phyloP scores from a whole-genome alignment of 2,113 vertebrate genomes.

The Solenodon paradoxus region DNA sequence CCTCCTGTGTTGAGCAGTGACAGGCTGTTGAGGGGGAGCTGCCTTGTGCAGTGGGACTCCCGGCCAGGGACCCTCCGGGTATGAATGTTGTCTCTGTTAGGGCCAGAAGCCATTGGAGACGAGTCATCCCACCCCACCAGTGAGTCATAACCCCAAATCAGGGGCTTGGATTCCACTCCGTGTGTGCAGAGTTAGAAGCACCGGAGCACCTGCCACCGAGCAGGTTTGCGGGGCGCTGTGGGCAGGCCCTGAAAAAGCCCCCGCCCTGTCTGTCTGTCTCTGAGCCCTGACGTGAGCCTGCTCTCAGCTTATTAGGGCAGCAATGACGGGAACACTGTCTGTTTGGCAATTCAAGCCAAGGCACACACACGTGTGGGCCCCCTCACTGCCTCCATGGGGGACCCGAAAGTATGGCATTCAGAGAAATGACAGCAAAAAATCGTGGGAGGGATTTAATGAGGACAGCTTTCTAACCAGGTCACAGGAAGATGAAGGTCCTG shows the following conservation, averaged over 20 bases:
- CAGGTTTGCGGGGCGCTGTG: fast-evolving
- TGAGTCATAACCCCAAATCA: not conserved
- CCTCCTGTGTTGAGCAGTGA: not conserved
- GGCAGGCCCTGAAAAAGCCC: not conserved
- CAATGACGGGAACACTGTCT: not conserved
- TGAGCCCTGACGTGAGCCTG: not conserved
- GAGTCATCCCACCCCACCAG: not conserved
- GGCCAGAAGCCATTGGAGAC: constrained; percentile 49
- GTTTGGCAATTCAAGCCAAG: not conserved
- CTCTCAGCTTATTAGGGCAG: not conserved
- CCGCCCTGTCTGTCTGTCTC: not conserved
- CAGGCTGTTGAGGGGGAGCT: not conserved
- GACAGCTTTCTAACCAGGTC: constrained; percentile 48
- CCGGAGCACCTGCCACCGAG: not conserved
- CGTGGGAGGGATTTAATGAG: constrained; percentile 33
- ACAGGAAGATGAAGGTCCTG: constrained; percentile 22
- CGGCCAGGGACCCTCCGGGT: no score
- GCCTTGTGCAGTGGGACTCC: no score
- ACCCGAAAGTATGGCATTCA: constrained; percentile 31
- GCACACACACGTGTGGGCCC: not conserved
- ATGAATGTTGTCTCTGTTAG: constrained; percentile 35
- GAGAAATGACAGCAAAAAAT: constrained; percentile 47
- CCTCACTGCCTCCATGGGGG: not conserved
- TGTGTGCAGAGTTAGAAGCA: not conserved
- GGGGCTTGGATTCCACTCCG: not conserved